Evolutionary conservation across 1,140 invertebrate genomes (phyloP).

Genomic region (Oncopodura yosiiana): DNA sequence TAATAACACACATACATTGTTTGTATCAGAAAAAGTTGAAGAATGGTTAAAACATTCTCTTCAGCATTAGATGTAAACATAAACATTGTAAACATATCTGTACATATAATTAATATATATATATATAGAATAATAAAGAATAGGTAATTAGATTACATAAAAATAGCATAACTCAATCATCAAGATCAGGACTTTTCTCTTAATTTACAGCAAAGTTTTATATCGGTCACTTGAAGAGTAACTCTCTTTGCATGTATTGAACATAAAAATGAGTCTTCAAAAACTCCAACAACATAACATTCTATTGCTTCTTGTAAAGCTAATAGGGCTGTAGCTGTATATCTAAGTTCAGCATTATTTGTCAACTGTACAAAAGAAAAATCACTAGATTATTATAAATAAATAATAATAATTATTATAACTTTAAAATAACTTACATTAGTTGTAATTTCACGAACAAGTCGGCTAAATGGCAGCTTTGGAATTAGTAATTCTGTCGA

Average conservation of each 20-base stretch:
- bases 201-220: conserved; percentile 13
- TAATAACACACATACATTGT: too few species aligned
- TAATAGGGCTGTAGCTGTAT: conserved; percentile 45
- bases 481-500: conserved; percentile 48
- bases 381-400: too few species aligned
- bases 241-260: conserved; percentile 40
- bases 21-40: too few species aligned
- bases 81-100: not conserved
- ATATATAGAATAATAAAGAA: not conserved
- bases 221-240: conserved; percentile 38
- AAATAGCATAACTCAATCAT: not conserved
- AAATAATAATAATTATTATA: too few species aligned
- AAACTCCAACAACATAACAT: conserved; percentile 38
- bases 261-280: conserved; percentile 40
- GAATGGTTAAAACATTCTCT: not conserved
- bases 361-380: too few species aligned
- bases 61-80: not conserved
- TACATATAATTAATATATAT: not conserved
- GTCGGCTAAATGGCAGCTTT: conserved; percentile 49
- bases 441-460: conserved; percentile 51
- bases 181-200: not conserved
- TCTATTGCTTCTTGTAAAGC: conserved; percentile 43
- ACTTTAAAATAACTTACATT: too few species aligned
- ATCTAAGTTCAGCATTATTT: conserved; percentile 44
- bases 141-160: not conserved